Conservation (phyloP, 2,797 vertebrate genomes). For the Lepus townsendii region DNA sequence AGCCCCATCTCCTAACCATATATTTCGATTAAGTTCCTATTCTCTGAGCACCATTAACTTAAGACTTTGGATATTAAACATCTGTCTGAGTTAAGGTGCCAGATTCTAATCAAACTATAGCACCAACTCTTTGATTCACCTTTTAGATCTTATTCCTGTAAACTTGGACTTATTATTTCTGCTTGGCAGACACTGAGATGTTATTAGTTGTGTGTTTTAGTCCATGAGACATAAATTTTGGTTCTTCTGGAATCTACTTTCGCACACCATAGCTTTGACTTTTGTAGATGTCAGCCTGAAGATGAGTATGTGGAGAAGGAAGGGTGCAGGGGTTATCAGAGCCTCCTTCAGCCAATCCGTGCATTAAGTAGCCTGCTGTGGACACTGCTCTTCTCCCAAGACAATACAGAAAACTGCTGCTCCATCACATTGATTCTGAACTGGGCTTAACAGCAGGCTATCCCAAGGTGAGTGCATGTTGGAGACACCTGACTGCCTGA, state of each 20-base stretch:
- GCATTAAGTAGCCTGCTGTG: background rate
- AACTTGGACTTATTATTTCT: background rate
- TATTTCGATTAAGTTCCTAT: too few species aligned
- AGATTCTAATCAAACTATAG: too few species aligned
- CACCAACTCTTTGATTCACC: background rate
- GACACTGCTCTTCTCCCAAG: background rate
- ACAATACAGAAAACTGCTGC: background rate
- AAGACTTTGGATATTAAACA: too few species aligned
- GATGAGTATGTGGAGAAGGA: accelerated
- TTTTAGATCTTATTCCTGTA: background rate
- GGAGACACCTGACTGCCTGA: background rate
- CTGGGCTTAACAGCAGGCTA: too few species aligned
- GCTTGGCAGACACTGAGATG: background rate
- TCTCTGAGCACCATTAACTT: too few species aligned
- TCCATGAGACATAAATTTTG: background rate
- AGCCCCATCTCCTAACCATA: too few species aligned
- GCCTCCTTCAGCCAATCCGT: background rate
- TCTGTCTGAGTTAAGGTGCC: too few species aligned
- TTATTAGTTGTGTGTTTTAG: background rate
- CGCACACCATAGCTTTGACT: background rate
- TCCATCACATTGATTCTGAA: background rate
- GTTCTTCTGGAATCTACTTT: background rate
- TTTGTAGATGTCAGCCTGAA: background rate
- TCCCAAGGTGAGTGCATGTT: background rate
- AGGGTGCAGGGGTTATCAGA: background rate